Evolutionary conservation across 1,140 invertebrate genomes (phyloP), one percentile per base, ranked within the genome.

Genomic region (Aphaenogaster rudis): DNA sequence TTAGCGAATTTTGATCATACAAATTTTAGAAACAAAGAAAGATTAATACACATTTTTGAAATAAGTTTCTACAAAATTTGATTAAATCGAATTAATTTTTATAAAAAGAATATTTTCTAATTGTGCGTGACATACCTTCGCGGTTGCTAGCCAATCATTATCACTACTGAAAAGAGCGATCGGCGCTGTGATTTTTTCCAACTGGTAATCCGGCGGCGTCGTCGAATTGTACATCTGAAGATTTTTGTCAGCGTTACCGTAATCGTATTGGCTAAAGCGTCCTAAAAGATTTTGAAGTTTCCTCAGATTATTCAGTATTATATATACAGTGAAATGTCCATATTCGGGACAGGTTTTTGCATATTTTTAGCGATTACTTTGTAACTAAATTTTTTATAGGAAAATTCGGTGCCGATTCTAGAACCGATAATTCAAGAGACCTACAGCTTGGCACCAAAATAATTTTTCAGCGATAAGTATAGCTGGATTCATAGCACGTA

Each of bases 111-210:
- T 17, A 48, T 28, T 21, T 28, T 52, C 5, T 28, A 63, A 45
- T 50, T 52, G 9, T n/a, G 15, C 21, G 3, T 71, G 4, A 28
- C 36, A 86, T 93, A 96, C 96, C 54, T 93, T 92, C 1, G 96
- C 94, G 64, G 95, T 92, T 3, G 96, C 95, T 6, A 97, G 89
- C 96, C 96, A 96, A 90, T 98, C 97, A 36, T 96, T 96, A 8
- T 96, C 93, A 42, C 96, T 96, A 88, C 96, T 97, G 87, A 97
- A 97, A 1, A 98, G 88, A 0, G 96, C 96, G 1, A 97, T 95
- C 17, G 97, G 97, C 17, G 96, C 94, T 11, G 91, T 95, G 6
- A 97, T 96, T 69, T 96, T 96, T 52, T 95, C 92, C 2, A 97
- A 88, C 28, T 95, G 88, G 89, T 98, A 98, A 6, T 94, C 93